phyloP scores from a whole-genome alignment of 2,113 vertebrate species.

The Chitala chitala region DNA sequence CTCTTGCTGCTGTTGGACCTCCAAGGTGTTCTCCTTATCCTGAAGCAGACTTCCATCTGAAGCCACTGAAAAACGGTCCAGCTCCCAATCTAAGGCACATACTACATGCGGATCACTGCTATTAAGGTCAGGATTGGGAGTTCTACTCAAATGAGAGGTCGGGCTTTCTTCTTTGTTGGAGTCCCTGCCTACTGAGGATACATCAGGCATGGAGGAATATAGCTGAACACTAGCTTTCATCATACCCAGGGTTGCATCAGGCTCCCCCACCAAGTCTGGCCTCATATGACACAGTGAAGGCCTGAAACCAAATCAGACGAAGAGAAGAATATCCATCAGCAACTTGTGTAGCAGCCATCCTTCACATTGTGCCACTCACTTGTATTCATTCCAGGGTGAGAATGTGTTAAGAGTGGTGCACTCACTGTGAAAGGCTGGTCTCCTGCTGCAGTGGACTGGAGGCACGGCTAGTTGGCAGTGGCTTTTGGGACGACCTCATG shows the following conservation, averaged over 20 bases:
- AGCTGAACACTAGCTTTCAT: slow-evolving; percentile 39
- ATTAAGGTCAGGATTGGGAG: not conserved
- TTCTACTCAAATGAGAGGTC: slow-evolving; percentile 4
- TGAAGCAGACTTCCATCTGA: not conserved
- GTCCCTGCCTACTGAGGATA: slow-evolving; percentile 49
- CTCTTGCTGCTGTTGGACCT: slow-evolving; percentile 36
- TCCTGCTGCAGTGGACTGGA: slow-evolving; percentile 46
- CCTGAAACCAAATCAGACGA: slow-evolving; percentile 24
- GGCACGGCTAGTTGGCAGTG: slow-evolving; percentile 43
- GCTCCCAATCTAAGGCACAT: slow-evolving; percentile 41
- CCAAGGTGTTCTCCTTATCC: not conserved
- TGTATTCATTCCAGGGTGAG: not conserved
- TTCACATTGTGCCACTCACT: too few relatives aligned
- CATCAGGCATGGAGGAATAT: slow-evolving; percentile 60
- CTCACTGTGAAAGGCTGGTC: slow-evolving; percentile 45
- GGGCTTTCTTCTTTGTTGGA: slow-evolving; percentile 8
- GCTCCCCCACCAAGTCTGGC: slow-evolving; percentile 56
- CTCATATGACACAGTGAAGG: slow-evolving; percentile 26
- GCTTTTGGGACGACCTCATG: slow-evolving; percentile 62
- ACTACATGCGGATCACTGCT: slow-evolving; percentile 35
- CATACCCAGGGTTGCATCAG: slow-evolving; percentile 30
- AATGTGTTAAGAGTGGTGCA: not conserved
- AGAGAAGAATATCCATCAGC: not conserved
- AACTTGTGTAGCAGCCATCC: not conserved
- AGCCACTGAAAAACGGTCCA: slow-evolving; percentile 34